These are phyloP conservation scores for Phalloptychus januarius DNA, from an alignment of 2,797 vertebrate genomes.

Conservation along the genomic window DNA sequence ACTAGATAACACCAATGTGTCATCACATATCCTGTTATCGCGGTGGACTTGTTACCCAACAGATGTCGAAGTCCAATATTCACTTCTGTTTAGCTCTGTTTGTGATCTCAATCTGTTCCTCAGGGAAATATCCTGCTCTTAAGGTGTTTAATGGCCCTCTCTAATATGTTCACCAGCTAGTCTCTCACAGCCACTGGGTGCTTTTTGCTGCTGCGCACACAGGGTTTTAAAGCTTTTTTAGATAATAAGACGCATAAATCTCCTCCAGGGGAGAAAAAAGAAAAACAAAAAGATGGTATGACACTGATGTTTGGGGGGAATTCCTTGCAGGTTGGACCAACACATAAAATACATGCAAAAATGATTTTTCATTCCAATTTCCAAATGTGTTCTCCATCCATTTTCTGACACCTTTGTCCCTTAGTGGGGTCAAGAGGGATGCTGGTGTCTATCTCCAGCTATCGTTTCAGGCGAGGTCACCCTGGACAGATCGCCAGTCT, in stretches of 20 bases:
- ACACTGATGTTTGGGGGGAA: background rate
- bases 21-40: conserved; percentile 1
- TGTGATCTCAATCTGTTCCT: conserved; percentile 2
- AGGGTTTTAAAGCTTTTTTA: background rate
- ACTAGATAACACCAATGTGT: background rate
- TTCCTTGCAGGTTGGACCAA: background rate
- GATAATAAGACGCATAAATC: background rate
- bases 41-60: background rate
- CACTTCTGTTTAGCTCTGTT: conserved; percentile 7
- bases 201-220: conserved; percentile 4
- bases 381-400: background rate
- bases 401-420: too few species aligned
- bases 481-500: too few species aligned
- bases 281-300: background rate
- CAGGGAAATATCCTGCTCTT: conserved; percentile 7
- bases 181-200: conserved; percentile 1
- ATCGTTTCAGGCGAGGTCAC: too few species aligned
- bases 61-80: background rate
- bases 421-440: too few species aligned
- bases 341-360: background rate
- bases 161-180: conserved; percentile 9
- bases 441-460: too few species aligned
- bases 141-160: conserved; percentile 15
- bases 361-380: background rate
- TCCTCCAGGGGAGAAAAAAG: background rate